phyloP scores from a whole-genome alignment of 2,888 invertebrate genomes.

The Ophraella communa region DNA sequence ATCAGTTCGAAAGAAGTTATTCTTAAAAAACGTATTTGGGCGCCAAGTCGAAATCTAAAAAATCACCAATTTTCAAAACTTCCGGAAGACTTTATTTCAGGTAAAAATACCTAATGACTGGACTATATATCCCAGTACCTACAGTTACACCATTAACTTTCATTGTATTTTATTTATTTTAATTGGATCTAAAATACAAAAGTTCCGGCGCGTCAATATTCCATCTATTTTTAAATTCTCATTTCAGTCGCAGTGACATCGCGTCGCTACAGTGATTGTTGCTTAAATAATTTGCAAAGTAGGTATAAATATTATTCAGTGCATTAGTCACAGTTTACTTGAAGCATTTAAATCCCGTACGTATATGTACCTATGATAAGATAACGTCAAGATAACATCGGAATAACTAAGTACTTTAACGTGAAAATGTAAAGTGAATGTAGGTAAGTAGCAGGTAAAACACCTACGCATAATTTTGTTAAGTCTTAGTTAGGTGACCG shows the following conservation, averaged over 20 bases:
- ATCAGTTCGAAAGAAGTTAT: too few species aligned
- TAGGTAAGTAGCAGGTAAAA: background rate
- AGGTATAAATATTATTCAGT: background rate
- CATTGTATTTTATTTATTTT: slow-evolving; percentile 15
- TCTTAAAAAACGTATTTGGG: too few species aligned
- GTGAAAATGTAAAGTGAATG: background rate
- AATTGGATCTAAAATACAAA: slow-evolving; percentile 19
- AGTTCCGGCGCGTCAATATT: slow-evolving; percentile 19
- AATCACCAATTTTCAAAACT: too few species aligned
- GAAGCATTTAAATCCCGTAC: background rate
- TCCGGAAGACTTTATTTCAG: too few species aligned
- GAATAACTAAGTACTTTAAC: background rate
- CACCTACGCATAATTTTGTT: background rate
- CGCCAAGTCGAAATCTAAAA: too few species aligned
- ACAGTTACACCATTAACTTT: background rate
- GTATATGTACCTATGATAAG: background rate
- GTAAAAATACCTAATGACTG: too few species aligned
- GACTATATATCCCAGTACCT: background rate
- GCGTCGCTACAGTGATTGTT: background rate
- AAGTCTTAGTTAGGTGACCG: background rate
- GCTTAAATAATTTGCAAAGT: background rate
- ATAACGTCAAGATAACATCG: slow-evolving; percentile 5
- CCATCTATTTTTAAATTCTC: slow-evolving; percentile 20
- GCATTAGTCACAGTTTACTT: background rate
- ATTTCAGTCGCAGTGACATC: background rate